phyloP scores from a whole-genome alignment of 2,888 invertebrate species.

The Eristalis tenax region DNA sequence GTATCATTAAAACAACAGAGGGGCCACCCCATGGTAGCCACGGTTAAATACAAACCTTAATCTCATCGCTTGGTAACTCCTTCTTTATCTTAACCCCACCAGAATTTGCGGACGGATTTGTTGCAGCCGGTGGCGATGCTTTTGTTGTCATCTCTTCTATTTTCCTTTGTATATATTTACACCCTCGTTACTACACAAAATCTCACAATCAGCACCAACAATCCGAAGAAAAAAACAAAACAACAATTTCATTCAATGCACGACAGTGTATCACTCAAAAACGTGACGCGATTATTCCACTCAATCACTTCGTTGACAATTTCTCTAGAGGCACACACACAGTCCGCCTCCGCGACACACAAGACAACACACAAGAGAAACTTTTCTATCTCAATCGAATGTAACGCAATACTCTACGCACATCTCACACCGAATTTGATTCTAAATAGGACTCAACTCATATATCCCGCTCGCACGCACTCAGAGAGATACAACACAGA shows the following conservation, averaged over 20 bases:
- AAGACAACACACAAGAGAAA: not conserved
- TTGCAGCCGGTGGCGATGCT: slow-evolving; percentile 79
- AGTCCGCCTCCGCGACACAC: not conserved
- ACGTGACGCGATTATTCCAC: slow-evolving; percentile 27
- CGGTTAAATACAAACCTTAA: slow-evolving; percentile 84
- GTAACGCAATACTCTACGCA: slow-evolving; percentile 40
- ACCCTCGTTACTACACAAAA: slow-evolving; percentile 10
- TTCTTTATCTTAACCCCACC: slow-evolving; percentile 83
- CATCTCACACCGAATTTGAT: slow-evolving; percentile 13
- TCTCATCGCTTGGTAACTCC: slow-evolving; percentile 88
- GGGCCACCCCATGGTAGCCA: not conserved
- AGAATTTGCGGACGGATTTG: slow-evolving; percentile 66
- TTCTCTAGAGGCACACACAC: not conserved
- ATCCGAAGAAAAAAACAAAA: not conserved
- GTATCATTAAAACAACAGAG: not conserved
- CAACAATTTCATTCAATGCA: slow-evolving; percentile 12
- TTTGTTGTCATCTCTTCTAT: slow-evolving; percentile 83
- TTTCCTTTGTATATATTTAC: slow-evolving; percentile 28
- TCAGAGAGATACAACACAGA: not conserved
- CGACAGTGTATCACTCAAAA: slow-evolving; percentile 27
- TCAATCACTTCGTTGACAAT: slow-evolving; percentile 14
- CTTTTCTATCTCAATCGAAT: slow-evolving; percentile 3
- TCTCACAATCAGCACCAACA: slow-evolving; percentile 13
- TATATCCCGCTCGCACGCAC: slow-evolving; percentile 30
- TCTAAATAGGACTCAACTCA: not conserved